These are phyloP conservation scores for Teleogryllus occipitalis DNA, from an alignment of 1,140 invertebrate genomes.

Conservation along the genomic window DNA sequence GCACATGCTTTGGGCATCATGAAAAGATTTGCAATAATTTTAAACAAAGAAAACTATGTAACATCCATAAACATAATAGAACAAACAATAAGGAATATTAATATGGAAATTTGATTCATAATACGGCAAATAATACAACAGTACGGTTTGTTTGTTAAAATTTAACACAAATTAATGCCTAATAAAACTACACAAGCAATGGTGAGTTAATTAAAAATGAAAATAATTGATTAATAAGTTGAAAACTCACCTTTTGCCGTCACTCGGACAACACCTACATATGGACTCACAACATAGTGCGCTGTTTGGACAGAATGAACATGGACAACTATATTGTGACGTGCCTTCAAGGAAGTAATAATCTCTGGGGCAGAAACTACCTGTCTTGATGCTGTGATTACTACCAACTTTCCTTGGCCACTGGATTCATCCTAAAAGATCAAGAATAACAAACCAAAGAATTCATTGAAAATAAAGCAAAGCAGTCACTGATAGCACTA, in stretches of 20 bases:
- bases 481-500: not conserved
- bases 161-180: not conserved
- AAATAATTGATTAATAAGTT: too few relatives aligned
- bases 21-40: too few relatives aligned
- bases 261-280: not conserved
- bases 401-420: not conserved
- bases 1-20: too few relatives aligned
- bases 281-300: not conserved
- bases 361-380: not conserved
- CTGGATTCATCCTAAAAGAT: not conserved
- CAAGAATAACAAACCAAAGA: not conserved
- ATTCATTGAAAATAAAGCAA: not conserved
- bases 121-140: not conserved
- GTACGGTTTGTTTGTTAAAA: not conserved
- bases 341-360: not conserved
- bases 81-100: too few relatives aligned
- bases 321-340: not conserved
- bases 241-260: not conserved
- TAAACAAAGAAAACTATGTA: too few relatives aligned
- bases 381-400: not conserved
- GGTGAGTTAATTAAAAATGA: too few relatives aligned
- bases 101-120: not conserved
- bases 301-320: not conserved
- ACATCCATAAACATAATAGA: too few relatives aligned
- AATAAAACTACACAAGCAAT: not conserved